Conservation (phyloP, 1,140 invertebrate genomes). For the Gyrodactylus bullatarudis region DNA sequence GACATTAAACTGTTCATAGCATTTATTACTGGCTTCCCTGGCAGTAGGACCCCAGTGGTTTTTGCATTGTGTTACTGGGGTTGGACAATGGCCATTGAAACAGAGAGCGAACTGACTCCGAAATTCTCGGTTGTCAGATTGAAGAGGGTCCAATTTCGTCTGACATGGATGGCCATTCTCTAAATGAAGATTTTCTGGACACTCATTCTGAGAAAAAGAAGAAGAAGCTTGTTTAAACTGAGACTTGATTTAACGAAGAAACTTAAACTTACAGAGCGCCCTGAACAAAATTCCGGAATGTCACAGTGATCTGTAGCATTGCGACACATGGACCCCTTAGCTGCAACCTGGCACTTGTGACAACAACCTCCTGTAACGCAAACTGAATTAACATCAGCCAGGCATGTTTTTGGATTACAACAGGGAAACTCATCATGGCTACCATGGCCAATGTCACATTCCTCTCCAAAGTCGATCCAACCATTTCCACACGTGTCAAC, state of each 20-base stretch:
- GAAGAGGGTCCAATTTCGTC: too few species aligned
- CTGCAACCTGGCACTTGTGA: background rate
- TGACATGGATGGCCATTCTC: constrained; percentile 3
- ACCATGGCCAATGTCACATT: background rate
- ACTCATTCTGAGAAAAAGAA: background rate
- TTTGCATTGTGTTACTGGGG: background rate
- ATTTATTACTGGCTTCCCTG: constrained; percentile 1
- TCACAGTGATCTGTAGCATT: background rate
- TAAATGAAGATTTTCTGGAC: constrained; percentile 1
- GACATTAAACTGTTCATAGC: constrained; percentile 1
- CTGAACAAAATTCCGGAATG: background rate
- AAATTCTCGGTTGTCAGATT: background rate
- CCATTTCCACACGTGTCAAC: constrained; percentile 3
- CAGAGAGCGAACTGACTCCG: background rate
- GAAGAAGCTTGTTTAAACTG: background rate
- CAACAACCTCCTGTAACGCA: background rate
- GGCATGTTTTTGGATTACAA: background rate
- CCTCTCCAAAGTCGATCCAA: background rate
- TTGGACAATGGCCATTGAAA: constrained; percentile 1
- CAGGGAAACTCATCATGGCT: background rate
- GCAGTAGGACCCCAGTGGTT: background rate
- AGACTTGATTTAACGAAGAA: background rate
- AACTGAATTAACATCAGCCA: background rate
- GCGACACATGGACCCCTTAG: background rate
- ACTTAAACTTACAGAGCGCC: background rate